Base-by-base conservation (phyloP, 2,113 vertebrate genomes). In the Myotis brandtii region DNA sequence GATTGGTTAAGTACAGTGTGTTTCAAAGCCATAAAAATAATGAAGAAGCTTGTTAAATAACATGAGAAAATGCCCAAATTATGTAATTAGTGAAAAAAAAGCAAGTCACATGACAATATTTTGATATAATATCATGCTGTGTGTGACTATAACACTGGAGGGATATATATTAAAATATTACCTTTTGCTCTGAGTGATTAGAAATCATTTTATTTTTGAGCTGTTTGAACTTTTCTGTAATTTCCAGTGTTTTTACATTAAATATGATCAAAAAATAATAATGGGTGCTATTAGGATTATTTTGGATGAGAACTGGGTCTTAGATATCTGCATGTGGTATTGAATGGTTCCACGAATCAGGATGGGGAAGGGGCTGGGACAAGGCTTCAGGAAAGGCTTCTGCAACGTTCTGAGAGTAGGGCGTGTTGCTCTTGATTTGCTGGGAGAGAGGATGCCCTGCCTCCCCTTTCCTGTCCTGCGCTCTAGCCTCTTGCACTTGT, bases 11-110 rank as follows among this genome's bases (percentile, higher is more conserved):
- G 40, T 40, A 23, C 16, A 40, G 62, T 85, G 23, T 79, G 30
- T 92, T 86, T 89, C n/a, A 83, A 73, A 94, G 18, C 30, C 18
- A 34, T 85, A 52, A 69, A 64, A 88, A 88, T 59, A 92, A 88
- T 75, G 34, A 81, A 56, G 48, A 34, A 54, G 14, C 17, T 77
- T 40, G 2, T 81, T 76, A 86, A 81, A 82, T 88, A 84, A 91
- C 6, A 81, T 50, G 52, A 86, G 27, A 43, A 50, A 86, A 77
- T 83, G 30, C 12, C 27, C 76, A 32, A 70, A 75, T 83, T 92
- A 84, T 46, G 25, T 79, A 79, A 62, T 59, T 89, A 89, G 46
- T 83, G 59, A 14, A 73, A 82, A 6, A 81, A 66, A 90, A 9
- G n/a, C 40, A 80, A 75, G 25, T 75, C 25, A 2, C 7, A 32